These are phyloP conservation scores for Scarus forsteni DNA, from an alignment of 2,797 vertebrate genomes.

Conservation along the genomic window DNA sequence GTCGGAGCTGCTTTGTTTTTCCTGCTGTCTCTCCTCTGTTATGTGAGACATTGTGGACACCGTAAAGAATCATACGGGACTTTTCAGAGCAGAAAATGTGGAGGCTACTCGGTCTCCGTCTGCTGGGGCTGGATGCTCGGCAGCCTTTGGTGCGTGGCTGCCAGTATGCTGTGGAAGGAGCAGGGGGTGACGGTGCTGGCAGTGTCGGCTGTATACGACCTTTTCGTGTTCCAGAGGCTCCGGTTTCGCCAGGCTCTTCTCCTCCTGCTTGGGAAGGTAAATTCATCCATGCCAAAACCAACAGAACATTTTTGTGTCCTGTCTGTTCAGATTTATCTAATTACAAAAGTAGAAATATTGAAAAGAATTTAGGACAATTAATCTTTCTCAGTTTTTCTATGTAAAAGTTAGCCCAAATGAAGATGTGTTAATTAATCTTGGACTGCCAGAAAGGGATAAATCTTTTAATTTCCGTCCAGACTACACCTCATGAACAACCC, in stretches of 20 bases:
- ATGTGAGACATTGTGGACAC: conserved; percentile 88
- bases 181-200: conserved; percentile 96
- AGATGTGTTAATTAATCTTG: too few relatives aligned
- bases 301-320: neutral
- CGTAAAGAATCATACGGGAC: conserved; percentile 37
- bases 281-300: conserved; percentile 64
- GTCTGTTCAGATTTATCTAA: too few relatives aligned
- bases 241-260: conserved; percentile 87
- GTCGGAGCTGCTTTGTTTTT: conserved; percentile 93
- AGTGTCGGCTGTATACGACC: conserved; percentile 91
- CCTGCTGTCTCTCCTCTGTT: conserved; percentile 91
- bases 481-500: too few relatives aligned
- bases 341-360: too few relatives aligned
- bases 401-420: too few relatives aligned
- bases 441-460: too few relatives aligned
- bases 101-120: conserved; percentile 23
- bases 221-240: conserved; percentile 93
- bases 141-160: conserved; percentile 89
- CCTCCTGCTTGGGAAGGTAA: conserved; percentile 90
- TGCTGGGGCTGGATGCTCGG: conserved; percentile 92
- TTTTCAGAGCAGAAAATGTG: conserved; percentile 13
- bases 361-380: too few relatives aligned
- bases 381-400: too few relatives aligned
- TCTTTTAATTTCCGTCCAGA: too few relatives aligned
- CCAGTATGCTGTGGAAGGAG: conserved; percentile 98